Evolutionary conservation across 2,113 vertebrate species (phyloP).

Genomic region (Egretta garzetta): DNA sequence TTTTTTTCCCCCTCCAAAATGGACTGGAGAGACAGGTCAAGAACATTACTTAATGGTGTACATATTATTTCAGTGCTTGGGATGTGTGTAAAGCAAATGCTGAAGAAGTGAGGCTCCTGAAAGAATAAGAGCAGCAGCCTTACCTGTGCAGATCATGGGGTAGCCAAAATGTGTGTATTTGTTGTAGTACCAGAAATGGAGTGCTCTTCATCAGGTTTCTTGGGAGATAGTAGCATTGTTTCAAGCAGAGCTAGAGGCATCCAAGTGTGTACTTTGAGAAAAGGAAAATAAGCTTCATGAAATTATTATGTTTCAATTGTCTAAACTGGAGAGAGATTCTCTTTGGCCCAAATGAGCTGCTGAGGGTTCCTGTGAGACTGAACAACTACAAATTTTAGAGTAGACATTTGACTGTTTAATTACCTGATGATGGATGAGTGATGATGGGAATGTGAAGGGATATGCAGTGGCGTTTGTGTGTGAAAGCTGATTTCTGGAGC

Average conservation of each 20-base stretch:
- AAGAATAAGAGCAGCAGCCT: background rate
- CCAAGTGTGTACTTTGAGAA: background rate
- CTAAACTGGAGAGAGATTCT: background rate
- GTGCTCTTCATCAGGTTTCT: background rate
- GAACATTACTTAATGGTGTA: background rate
- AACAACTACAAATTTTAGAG: background rate
- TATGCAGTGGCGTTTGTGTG: background rate
- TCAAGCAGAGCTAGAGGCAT: background rate
- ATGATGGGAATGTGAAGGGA: background rate
- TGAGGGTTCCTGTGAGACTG: background rate
- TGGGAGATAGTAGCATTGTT: background rate
- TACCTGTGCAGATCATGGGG: background rate
- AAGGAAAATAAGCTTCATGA: background rate
- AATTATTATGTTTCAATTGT: background rate
- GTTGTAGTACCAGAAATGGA: too few relatives aligned
- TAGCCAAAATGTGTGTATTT: fast-evolving
- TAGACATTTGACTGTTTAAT: background rate
- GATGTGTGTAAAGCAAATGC: background rate
- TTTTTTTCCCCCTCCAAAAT: background rate
- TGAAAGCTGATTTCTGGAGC: background rate
- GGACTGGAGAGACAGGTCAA: background rate
- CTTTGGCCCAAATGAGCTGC: background rate
- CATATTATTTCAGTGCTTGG: background rate
- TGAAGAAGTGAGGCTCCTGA: background rate
- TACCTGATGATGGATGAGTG: fast-evolving